Evolutionary conservation across 1,140 invertebrate genomes (phyloP), one percentile per base, ranked within the genome.

Genomic region (Harlomillsia oculata): DNA sequence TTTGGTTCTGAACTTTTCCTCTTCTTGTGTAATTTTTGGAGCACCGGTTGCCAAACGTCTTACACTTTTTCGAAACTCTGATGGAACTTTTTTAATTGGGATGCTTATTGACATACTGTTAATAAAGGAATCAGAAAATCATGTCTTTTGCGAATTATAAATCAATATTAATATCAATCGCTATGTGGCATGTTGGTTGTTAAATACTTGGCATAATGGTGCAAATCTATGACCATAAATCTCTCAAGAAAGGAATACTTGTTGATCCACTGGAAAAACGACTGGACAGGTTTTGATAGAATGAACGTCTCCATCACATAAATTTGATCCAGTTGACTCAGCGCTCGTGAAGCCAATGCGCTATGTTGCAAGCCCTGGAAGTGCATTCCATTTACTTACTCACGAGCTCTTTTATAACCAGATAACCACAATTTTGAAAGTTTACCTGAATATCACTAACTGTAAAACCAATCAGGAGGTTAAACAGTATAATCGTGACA

Each of bases 401-500:
- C 4, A 25, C 14, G 14, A 29, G 23, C 18, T 28, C 13, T 45
- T 26, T 14, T 26, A 28, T 28, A 6, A 46, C 25, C 11, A 46
- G 2, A 11, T 18, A 34, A 20, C 14, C 18, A 29, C 16, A 46
- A 11, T 11, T 40, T 40, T 40, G 18, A 21, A 37, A 28, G 11
- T 29, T 34, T 49, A 56, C 63, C 50, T 69, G 67, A 37, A 69
- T 68, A 50, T 69, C 67, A 36, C 62, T 66, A 9, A 69, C 68
- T 18, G 68, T 67, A 20, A 69, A 61, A 50, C 68, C 68, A 44
- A 71, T 65, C 1, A 71, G 62, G 0, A 71, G 52, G 43, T 71
- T 71, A 64, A 71, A 70, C 3, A 71, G 62, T 16, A 70, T 71
- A 16, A 71, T 68, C 11, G 69, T 66, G 41, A 69, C 67, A 9